phyloP scores from a whole-genome alignment of 2,888 invertebrate genomes.

The Masnerella sp. region DNA sequence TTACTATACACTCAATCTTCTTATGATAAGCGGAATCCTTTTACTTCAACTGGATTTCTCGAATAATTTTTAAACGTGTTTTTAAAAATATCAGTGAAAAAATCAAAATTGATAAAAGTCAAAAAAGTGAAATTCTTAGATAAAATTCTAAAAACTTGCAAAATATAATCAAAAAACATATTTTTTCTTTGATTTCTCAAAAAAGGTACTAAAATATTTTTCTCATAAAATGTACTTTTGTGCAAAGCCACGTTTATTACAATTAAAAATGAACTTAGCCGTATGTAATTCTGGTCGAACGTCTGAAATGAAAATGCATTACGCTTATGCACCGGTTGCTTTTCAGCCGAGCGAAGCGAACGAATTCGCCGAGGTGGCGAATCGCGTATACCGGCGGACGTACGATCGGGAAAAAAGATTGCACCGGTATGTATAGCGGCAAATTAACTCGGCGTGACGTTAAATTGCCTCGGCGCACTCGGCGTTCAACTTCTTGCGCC shows the following conservation, averaged over 20 bases:
- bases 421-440: conserved; percentile 54
- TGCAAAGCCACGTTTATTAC: conserved; percentile 9
- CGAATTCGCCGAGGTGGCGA: conserved; percentile 57
- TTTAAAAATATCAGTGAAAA: too few species aligned
- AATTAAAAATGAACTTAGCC: conserved; percentile 8
- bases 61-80: too few species aligned
- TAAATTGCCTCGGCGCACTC: conserved; percentile 52
- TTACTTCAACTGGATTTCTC: too few species aligned
- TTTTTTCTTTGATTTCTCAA: too few species aligned
- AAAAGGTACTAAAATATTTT: too few species aligned
- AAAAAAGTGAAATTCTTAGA: too few species aligned
- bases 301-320: conserved; percentile 48
- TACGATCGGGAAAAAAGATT: conserved; percentile 56
- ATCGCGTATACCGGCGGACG: conserved; percentile 47
- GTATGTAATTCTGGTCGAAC: conserved; percentile 21
- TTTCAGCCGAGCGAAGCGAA: conserved; percentile 49
- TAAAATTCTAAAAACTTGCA: too few species aligned
- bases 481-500: conserved; percentile 50
- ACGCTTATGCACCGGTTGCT: conserved; percentile 40
- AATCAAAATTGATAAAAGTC: too few species aligned
- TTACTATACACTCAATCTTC: too few species aligned
- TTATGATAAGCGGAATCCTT: too few species aligned
- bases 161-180: too few species aligned
- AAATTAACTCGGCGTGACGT: conserved; percentile 58
- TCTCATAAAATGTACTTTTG: too few species aligned